Conservation (phyloP, 2,113 vertebrate species). For the Trinectes maculatus region DNA sequence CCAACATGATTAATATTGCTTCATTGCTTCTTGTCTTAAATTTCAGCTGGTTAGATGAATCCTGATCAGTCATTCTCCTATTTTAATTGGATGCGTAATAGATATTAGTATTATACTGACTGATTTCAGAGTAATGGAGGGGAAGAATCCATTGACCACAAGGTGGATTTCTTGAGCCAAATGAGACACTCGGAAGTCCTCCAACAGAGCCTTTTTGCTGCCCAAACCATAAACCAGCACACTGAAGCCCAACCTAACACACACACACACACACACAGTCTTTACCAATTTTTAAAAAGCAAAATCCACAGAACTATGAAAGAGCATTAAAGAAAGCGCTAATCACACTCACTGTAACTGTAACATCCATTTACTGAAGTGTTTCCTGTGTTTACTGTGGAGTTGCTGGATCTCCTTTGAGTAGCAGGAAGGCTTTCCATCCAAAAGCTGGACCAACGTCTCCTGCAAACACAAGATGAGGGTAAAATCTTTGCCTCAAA, state of each 20-base stretch:
- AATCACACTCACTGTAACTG: slow-evolving; percentile 88
- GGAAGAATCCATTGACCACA: slow-evolving; percentile 97
- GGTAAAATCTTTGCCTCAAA: background rate
- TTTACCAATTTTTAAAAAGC: slow-evolving; percentile 27
- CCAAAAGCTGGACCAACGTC: slow-evolving; percentile 85
- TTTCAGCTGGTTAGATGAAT: too few relatives aligned
- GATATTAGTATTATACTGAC: slow-evolving; percentile 81
- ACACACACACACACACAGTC: background rate
- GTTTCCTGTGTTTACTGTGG: slow-evolving; percentile 83
- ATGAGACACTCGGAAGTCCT: slow-evolving; percentile 88
- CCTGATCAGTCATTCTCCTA: too few relatives aligned
- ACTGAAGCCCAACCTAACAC: slow-evolving; percentile 89
- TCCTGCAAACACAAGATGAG: slow-evolving; percentile 78
- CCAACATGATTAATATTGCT: background rate
- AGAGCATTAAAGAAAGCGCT: background rate
- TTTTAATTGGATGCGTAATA: too few relatives aligned
- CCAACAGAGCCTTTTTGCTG: slow-evolving; percentile 92
- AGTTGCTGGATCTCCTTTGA: slow-evolving; percentile 86
- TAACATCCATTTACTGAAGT: slow-evolving; percentile 96
- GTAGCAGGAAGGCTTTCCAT: slow-evolving; percentile 83
- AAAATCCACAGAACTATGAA: background rate
- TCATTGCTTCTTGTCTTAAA: background rate
- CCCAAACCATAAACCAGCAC: slow-evolving; percentile 94
- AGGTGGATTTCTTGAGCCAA: slow-evolving; percentile 87
- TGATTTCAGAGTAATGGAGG: slow-evolving; percentile 93